phyloP scores from a whole-genome alignment of 2,797 vertebrate species.

The Trichosurus vulpecula region DNA sequence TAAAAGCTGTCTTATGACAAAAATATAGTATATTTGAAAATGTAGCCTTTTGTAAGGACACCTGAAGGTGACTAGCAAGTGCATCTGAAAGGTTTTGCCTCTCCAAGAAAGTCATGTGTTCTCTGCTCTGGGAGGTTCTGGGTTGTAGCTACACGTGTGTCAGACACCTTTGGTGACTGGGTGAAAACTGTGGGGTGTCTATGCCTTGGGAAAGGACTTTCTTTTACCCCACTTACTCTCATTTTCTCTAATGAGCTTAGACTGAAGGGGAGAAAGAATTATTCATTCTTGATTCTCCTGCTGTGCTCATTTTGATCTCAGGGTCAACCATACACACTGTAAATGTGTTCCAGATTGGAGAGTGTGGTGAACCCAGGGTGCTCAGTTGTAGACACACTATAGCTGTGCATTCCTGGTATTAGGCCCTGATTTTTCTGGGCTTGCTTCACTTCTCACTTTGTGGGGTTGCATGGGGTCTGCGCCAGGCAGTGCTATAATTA shows the following conservation, averaged over 20 bases:
- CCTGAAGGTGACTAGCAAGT: not conserved
- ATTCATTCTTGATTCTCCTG: not conserved
- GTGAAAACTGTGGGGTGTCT: not conserved
- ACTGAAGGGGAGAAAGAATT: not conserved
- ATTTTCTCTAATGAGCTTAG: not conserved
- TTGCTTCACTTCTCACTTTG: not conserved
- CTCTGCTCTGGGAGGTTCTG: not conserved
- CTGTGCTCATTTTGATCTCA: not conserved
- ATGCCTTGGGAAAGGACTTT: not conserved
- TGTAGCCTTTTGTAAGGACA: not conserved
- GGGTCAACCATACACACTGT: not conserved
- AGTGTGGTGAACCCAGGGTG: not conserved
- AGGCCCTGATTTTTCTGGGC: not conserved
- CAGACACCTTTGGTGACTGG: not conserved
- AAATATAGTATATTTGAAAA: not conserved
- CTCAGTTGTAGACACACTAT: not conserved
- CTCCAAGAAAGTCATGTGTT: not conserved
- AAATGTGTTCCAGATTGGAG: not conserved
- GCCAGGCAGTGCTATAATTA: not conserved
- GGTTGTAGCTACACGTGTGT: fast-evolving
- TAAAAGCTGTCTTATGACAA: not conserved
- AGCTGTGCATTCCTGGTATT: not conserved
- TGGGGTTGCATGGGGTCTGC: not conserved
- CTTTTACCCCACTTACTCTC: not conserved
- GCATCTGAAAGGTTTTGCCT: not conserved